A percentile compares a stretch with the other conserved stretches of the same genome.
phyloP scores from a whole-genome alignment of 2,113 vertebrate genomes.

The Hippocampus mohnikei region DNA sequence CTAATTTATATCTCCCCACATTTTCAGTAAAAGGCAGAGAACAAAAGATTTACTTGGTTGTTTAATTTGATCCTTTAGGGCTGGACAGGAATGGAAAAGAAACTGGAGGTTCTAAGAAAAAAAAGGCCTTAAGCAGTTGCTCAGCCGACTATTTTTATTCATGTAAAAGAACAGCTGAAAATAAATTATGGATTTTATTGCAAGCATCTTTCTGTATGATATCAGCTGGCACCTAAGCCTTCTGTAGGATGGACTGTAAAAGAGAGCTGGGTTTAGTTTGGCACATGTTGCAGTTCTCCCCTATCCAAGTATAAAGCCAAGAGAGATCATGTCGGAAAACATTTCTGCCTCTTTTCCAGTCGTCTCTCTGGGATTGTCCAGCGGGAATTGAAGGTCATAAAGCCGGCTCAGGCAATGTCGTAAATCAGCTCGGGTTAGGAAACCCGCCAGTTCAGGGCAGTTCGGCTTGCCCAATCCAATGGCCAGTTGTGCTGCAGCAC shows the following conservation, averaged over 20 bases:
- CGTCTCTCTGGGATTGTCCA: slow-evolving; percentile 25
- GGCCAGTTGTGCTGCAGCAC: slow-evolving; percentile 20
- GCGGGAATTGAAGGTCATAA: slow-evolving; percentile 31
- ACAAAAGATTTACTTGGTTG: not conserved
- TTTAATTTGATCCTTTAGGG: too few relatives aligned
- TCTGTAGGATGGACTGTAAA: slow-evolving; percentile 15
- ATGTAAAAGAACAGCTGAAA: not conserved
- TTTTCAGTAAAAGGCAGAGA: too few relatives aligned
- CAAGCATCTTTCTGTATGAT: not conserved
- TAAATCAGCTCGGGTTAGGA: slow-evolving; percentile 45
- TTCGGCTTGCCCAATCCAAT: slow-evolving; percentile 36
- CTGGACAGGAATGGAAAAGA: not conserved
- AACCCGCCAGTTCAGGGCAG: slow-evolving; percentile 26
- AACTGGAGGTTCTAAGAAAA: not conserved
- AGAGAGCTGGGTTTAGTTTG: slow-evolving; percentile 6
- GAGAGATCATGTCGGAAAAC: slow-evolving; percentile 24
- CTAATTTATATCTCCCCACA: too few relatives aligned
- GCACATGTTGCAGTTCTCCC: slow-evolving; percentile 6
- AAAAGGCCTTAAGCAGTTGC: not conserved
- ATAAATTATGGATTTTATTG: not conserved
- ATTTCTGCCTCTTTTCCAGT: slow-evolving; percentile 42
- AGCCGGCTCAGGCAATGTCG: slow-evolving; percentile 27
- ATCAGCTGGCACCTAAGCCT: not conserved
- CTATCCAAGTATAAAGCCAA: slow-evolving; percentile 40
- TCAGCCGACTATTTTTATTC: too few relatives aligned